Percentiles rank a stretch among this genome's conserved stretches.
phyloP scores from a whole-genome alignment of 2,888 invertebrate species.

The Cephus sareptanus region DNA sequence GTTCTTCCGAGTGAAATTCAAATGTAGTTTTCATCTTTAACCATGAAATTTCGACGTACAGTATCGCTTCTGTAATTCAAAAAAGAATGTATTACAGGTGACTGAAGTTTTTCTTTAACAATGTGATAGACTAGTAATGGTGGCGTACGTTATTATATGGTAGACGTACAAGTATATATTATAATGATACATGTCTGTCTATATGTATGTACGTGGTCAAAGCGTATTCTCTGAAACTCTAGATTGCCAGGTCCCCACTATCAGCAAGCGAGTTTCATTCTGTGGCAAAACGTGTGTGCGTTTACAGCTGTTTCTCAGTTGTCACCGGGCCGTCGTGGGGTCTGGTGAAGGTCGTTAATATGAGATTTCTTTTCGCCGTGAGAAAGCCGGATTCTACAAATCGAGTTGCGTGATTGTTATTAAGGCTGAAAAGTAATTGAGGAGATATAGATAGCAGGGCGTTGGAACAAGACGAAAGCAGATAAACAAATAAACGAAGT shows the following conservation, averaged over 20 bases:
- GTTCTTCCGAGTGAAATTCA: neutral
- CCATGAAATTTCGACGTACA: neutral
- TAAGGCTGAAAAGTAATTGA: neutral
- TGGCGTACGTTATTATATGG: neutral
- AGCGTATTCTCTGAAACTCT: constrained; percentile 7
- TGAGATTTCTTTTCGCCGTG: neutral
- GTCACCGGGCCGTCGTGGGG: constrained; percentile 40
- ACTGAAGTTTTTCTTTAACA: neutral
- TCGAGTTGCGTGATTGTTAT: constrained; percentile 1
- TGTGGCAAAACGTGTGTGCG: constrained; percentile 47
- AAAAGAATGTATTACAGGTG: neutral
- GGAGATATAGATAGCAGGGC: neutral
- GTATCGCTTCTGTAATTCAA: neutral
- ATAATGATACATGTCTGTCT: neutral
- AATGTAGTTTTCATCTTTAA: neutral
- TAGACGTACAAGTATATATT: neutral
- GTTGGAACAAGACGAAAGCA: constrained; percentile 1
- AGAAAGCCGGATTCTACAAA: neutral
- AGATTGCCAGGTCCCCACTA: constrained; percentile 24
- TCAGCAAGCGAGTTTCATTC: constrained; percentile 1
- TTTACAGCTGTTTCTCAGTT: constrained; percentile 56
- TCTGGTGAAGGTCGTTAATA: constrained; percentile 25
- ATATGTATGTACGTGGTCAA: neutral
- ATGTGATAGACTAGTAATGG: neutral
- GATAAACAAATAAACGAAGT: constrained; percentile 1